Evolutionary conservation across 2,888 invertebrate genomes (phyloP).

Genomic region (Therioaphis trifolii): DNA sequence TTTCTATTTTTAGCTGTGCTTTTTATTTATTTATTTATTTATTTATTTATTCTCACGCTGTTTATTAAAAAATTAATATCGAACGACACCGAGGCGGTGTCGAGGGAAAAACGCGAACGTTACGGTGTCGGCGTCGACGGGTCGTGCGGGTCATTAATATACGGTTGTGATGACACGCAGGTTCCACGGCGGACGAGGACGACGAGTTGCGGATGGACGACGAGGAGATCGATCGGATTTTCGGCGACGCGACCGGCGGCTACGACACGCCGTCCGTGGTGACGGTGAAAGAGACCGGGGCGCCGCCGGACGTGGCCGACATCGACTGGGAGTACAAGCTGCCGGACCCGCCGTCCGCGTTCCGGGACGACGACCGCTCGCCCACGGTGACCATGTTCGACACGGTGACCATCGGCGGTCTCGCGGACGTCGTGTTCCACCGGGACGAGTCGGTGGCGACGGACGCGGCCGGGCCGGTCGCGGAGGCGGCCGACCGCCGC

Average conservation of each 20-base stretch:
- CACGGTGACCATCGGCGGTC: slow-evolving; percentile 66
- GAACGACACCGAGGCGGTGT: too few relatives aligned
- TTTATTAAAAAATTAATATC: too few relatives aligned
- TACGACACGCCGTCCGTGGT: slow-evolving; percentile 64
- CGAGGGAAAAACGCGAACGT: too few relatives aligned
- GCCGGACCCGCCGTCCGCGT: slow-evolving; percentile 72
- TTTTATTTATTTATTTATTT: slow-evolving; percentile 8
- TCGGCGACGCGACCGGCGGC: slow-evolving; percentile 66
- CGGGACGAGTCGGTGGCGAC: slow-evolving; percentile 12
- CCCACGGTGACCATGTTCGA: slow-evolving; percentile 66
- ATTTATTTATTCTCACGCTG: too few relatives aligned
- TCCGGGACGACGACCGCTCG: slow-evolving; percentile 64
- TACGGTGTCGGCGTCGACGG: too few relatives aligned
- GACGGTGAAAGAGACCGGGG: slow-evolving; percentile 33
- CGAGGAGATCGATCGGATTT: slow-evolving; percentile 67
- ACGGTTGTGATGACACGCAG: not conserved
- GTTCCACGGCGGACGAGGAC: slow-evolving; percentile 59
- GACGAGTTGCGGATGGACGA: slow-evolving; percentile 65
- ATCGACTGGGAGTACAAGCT: slow-evolving; percentile 73
- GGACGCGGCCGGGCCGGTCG: too few relatives aligned
- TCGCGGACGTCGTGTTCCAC: slow-evolving; percentile 64
- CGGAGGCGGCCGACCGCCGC: too few relatives aligned
- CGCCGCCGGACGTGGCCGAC: slow-evolving; percentile 28
- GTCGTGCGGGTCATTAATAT: too few relatives aligned
- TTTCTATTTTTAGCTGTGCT: slow-evolving; percentile 53